These are phyloP conservation scores for Sussaba pulchella DNA, from an alignment of 2,888 invertebrate genomes.

Conservation along the genomic window DNA sequence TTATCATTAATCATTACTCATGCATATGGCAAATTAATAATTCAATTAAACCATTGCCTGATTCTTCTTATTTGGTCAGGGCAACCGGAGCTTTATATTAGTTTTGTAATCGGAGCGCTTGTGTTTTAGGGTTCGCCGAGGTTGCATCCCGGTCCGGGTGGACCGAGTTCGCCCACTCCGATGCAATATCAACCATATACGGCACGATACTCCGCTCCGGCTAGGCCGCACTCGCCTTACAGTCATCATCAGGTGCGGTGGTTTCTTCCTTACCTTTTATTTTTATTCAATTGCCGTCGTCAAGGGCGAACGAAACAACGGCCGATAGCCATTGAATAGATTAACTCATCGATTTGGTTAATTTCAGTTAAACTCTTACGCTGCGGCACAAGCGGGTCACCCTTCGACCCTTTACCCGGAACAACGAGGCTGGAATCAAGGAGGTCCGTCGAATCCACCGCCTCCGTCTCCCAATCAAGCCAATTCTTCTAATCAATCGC, in stretches of 20 bases:
- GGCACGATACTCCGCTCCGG: constrained; percentile 83
- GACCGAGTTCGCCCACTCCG: constrained; percentile 82
- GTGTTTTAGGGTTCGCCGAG: constrained; percentile 80
- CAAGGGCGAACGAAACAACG: too few species aligned
- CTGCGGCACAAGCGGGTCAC: constrained; percentile 80
- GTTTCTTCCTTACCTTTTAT: too few species aligned
- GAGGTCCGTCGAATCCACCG: constrained; percentile 81
- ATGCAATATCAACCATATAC: constrained; percentile 84
- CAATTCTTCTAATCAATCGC: constrained; percentile 82
- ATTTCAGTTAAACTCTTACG: constrained; percentile 81
- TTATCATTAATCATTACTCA: too few species aligned
- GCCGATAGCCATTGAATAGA: too few species aligned
- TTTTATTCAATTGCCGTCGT: too few species aligned
- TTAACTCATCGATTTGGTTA: neutral
- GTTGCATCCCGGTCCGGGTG: constrained; percentile 82
- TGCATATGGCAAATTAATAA: too few species aligned
- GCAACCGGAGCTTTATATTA: too few species aligned
- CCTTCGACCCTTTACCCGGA: constrained; percentile 81
- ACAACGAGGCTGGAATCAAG: constrained; percentile 83
- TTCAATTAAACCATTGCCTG: too few species aligned
- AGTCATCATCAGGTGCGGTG: constrained; percentile 81
- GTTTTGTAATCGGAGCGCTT: constrained; percentile 6
- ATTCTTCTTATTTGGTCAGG: too few species aligned
- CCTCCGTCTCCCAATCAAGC: constrained; percentile 81
- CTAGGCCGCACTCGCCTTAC: constrained; percentile 82